A percentile compares a stretch with the other conserved stretches of the same genome.
Evolutionary conservation across 2,113 vertebrate genomes (phyloP).

Genomic region (Engraulis encrasicolus): DNA sequence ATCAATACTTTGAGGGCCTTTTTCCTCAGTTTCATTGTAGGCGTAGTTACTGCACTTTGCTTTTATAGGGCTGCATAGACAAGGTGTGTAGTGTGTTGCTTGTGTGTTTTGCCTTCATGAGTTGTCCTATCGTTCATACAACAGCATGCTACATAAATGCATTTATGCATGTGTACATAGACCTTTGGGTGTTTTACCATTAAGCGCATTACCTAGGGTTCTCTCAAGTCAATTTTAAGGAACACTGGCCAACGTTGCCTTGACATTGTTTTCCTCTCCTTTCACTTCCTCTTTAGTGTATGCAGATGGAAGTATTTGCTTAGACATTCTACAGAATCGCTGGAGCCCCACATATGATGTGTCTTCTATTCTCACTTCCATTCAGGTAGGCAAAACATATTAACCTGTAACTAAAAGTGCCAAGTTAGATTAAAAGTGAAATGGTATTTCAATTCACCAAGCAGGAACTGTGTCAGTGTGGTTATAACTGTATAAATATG

Average conservation of each 20-base stretch:
- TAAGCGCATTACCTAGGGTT: not conserved
- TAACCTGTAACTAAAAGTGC: not conserved
- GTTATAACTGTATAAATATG: not conserved
- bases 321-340: conserved; percentile 98
- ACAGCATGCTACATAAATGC: too few relatives aligned
- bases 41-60: too few relatives aligned
- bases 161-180: too few relatives aligned
- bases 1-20: too few relatives aligned
- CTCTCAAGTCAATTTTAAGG: not conserved
- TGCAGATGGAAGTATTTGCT: conserved; percentile 98
- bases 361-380: conserved; percentile 98
- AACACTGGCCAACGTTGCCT: not conserved
- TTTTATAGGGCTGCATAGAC: not conserved
- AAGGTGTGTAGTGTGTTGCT: not conserved
- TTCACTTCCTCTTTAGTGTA: conserved; percentile 80
- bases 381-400: conserved; percentile 82
- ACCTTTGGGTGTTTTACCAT: not conserved
- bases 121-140: not conserved
- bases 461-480: not conserved
- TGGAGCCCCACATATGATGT: conserved; percentile 99
- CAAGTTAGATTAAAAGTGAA: too few relatives aligned
- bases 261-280: conserved; percentile 35
- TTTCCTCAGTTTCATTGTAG: too few relatives aligned
- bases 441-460: not conserved
- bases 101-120: not conserved